A percentile compares a stretch with the other conserved stretches of the same genome.
These are phyloP conservation scores for Himalopsyche tibetana DNA, from an alignment of 2,888 invertebrate genomes.

Conservation along the genomic window DNA sequence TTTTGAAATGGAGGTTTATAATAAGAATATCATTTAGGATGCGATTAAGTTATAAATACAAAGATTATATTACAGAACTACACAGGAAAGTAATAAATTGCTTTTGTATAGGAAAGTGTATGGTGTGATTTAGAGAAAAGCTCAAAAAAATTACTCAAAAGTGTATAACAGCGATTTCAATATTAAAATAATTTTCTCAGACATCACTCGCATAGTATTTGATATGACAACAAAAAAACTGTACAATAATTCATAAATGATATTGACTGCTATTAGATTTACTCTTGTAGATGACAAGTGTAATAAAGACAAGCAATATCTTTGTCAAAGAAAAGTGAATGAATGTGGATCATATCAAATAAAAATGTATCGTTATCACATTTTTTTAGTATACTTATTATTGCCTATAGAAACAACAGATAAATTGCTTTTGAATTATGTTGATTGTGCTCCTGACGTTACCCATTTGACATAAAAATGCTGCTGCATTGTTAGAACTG, in stretches of 20 bases:
- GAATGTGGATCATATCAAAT: slow-evolving; percentile 11
- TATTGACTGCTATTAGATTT: neutral
- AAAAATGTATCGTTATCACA: slow-evolving; percentile 33
- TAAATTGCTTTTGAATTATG: slow-evolving; percentile 3
- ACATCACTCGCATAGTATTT: slow-evolving; percentile 5
- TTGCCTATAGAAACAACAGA: slow-evolving; percentile 38
- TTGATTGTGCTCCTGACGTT: slow-evolving; percentile 23
- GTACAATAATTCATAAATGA: slow-evolving; percentile 34
- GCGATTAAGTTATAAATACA: slow-evolving; percentile 65
- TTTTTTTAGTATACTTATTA: slow-evolving; percentile 45
- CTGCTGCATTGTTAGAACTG: neutral
- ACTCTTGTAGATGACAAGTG: neutral
- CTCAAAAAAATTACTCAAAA: slow-evolving; percentile 44
- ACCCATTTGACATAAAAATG: neutral
- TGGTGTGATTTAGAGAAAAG: slow-evolving; percentile 46
- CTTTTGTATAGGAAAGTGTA: slow-evolving; percentile 59
- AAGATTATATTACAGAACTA: slow-evolving; percentile 65
- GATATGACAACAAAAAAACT: neutral
- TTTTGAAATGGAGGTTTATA: slow-evolving; percentile 60
- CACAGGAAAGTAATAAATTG: slow-evolving; percentile 63
- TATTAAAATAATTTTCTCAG: slow-evolving; percentile 31
- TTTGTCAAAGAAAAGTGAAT: neutral
- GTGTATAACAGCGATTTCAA: slow-evolving; percentile 28
- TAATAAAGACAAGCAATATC: neutral
- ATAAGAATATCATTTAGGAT: slow-evolving; percentile 65